Conservation (phyloP, 2,113 vertebrate genomes). For the Takifugu flavidus region DNA sequence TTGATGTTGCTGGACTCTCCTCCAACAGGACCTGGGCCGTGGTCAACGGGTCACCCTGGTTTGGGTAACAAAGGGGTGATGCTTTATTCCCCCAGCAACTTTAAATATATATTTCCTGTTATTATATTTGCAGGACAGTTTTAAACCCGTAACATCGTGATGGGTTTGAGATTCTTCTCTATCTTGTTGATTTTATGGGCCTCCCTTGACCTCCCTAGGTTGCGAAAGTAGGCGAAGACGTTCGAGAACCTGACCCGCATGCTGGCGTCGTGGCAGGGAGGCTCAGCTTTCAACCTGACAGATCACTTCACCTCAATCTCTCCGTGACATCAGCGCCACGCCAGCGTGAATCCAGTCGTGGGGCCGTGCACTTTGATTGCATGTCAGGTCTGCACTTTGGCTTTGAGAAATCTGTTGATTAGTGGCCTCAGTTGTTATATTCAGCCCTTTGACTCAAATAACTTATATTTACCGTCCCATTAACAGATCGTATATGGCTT, state of each 20-base stretch:
- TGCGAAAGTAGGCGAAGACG: conserved; percentile 30
- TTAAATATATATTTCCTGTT: neutral
- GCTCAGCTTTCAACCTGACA: conserved; percentile 43
- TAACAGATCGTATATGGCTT: conserved; percentile 24
- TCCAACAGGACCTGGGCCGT: conserved; percentile 12
- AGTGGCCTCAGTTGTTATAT: neutral
- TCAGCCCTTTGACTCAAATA: neutral
- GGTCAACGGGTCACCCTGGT: conserved; percentile 13
- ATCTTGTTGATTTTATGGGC: too few relatives aligned
- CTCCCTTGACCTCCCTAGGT: neutral
- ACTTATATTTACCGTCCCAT: conserved; percentile 9
- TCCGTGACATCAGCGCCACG: conserved; percentile 56
- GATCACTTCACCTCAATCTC: conserved; percentile 62
- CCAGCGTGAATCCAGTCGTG: conserved; percentile 37
- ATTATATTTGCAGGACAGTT: too few relatives aligned
- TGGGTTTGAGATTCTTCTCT: neutral
- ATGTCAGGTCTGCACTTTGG: conserved; percentile 26
- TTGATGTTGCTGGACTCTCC: neutral
- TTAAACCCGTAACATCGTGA: too few relatives aligned
- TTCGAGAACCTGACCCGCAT: neutral
- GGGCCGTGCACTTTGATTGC: conserved; percentile 39
- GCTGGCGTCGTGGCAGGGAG: conserved; percentile 15
- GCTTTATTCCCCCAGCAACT: neutral
- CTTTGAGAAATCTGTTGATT: neutral
- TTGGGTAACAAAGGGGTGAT: conserved; percentile 8